Percentiles rank a stretch among this genome's conserved stretches.
Conservation (phyloP, 2,113 vertebrate genomes). For the Otocyon megalotis region DNA sequence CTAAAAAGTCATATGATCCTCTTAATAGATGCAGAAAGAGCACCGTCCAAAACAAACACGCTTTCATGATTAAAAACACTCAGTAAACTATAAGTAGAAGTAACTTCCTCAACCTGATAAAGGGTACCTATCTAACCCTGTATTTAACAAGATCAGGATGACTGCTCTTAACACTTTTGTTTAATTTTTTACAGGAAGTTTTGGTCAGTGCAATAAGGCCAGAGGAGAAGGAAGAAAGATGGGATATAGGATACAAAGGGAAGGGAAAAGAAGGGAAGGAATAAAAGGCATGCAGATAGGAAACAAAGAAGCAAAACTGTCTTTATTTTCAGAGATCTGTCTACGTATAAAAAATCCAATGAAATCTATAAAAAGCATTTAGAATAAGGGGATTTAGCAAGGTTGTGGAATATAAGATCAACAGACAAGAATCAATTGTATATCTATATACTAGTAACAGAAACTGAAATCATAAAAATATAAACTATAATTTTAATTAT, state of each 20-base stretch:
- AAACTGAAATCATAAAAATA: not conserved
- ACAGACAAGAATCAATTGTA: not conserved
- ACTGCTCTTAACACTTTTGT: not conserved
- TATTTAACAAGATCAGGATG: not conserved
- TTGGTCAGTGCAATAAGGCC: not conserved
- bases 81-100: not conserved
- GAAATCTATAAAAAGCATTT: not conserved
- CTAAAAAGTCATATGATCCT: not conserved
- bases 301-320: not conserved
- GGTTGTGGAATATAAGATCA: not conserved
- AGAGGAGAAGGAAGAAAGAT: not conserved
- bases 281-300: not conserved
- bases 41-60: not conserved
- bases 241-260: not conserved
- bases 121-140: not conserved
- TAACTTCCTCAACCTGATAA: not conserved
- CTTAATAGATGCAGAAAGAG: not conserved
- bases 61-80: constrained; percentile 24
- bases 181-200: not conserved
- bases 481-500: too few species aligned
- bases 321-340: not conserved
- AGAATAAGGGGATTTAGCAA: not conserved
- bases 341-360: not conserved
- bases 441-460: not conserved
- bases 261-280: not conserved